phyloP scores from a whole-genome alignment of 2,797 vertebrate species.

The Gouania willdenowi region DNA sequence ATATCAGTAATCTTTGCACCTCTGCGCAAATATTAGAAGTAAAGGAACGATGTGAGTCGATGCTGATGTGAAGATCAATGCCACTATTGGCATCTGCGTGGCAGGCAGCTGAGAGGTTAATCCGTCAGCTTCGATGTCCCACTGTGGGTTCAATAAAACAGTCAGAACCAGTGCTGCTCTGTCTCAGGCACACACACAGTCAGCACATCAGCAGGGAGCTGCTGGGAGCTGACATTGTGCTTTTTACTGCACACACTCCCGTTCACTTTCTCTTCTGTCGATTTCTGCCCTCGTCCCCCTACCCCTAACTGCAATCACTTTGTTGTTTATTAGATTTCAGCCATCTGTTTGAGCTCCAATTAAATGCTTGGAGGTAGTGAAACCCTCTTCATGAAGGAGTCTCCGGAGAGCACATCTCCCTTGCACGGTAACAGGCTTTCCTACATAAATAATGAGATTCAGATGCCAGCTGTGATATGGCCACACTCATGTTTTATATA shows the following conservation, averaged over 20 bases:
- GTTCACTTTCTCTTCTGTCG: constrained; percentile 17
- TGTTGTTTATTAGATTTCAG: constrained; percentile 26
- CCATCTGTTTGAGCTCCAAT: constrained; percentile 53
- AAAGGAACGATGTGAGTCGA: too few relatives aligned
- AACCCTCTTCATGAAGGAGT: constrained; percentile 25
- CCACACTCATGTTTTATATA: constrained; percentile 60
- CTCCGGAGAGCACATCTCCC: constrained; percentile 40
- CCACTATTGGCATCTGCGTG: constrained; percentile 19
- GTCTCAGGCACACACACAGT: constrained; percentile 6
- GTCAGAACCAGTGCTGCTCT: constrained; percentile 21
- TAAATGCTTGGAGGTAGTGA: constrained; percentile 37
- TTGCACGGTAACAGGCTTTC: constrained; percentile 41
- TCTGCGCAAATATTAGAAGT: too few relatives aligned
- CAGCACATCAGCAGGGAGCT: constrained; percentile 30
- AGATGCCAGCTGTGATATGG: constrained; percentile 58
- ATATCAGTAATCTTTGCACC: too few relatives aligned
- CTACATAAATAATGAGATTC: constrained; percentile 67
- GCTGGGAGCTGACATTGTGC: constrained; percentile 14
- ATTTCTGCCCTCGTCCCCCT: constrained; percentile 17
- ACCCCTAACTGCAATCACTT: constrained; percentile 9
- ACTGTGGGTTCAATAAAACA: constrained; percentile 38
- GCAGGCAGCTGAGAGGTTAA: constrained; percentile 32
- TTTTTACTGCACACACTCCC: constrained; percentile 4
- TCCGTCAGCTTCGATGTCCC: constrained; percentile 26
- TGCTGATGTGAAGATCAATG: constrained; percentile 20